These are phyloP conservation scores for Synanthedon tipuliformis DNA, from an alignment of 2,888 invertebrate species.

Conservation along the genomic window DNA sequence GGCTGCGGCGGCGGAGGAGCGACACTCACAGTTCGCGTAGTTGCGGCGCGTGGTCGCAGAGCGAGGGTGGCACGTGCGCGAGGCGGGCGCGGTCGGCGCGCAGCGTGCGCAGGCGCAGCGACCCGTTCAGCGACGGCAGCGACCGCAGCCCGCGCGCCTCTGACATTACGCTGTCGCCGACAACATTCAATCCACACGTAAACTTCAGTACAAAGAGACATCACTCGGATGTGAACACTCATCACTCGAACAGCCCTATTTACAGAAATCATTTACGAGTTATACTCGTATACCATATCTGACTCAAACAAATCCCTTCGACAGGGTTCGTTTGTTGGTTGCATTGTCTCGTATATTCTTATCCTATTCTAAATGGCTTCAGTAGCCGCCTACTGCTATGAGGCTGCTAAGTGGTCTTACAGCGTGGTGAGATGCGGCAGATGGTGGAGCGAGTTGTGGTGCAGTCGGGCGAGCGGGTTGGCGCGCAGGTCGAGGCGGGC, in stretches of 20 bases:
- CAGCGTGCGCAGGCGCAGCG: conserved; percentile 81
- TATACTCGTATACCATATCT: too few relatives aligned
- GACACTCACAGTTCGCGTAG: conserved; percentile 86
- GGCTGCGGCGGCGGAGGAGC: not conserved
- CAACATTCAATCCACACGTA: not conserved
- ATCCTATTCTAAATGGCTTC: not conserved
- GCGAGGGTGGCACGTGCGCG: conserved; percentile 74
- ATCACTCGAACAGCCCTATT: too few relatives aligned
- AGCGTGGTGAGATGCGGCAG: conserved; percentile 73
- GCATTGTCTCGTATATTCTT: too few relatives aligned
- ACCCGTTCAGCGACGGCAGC: conserved; percentile 88
- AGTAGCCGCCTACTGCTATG: not conserved
- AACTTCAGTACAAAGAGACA: too few relatives aligned
- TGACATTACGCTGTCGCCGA: conserved; percentile 78
- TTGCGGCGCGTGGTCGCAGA: conserved; percentile 82
- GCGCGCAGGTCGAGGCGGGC: conserved; percentile 84
- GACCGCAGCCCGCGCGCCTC: conserved; percentile 82
- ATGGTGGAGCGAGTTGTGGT: conserved; percentile 77
- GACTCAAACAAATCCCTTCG: too few relatives aligned
- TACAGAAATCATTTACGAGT: too few relatives aligned
- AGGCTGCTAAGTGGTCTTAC: conserved; percentile 24
- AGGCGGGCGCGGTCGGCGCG: conserved; percentile 87
- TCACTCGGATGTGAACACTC: too few relatives aligned
- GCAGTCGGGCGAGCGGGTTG: conserved; percentile 81
- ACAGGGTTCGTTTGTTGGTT: too few relatives aligned